Conservation (phyloP, 2,888 invertebrate species). For the Cantharis nigra region DNA sequence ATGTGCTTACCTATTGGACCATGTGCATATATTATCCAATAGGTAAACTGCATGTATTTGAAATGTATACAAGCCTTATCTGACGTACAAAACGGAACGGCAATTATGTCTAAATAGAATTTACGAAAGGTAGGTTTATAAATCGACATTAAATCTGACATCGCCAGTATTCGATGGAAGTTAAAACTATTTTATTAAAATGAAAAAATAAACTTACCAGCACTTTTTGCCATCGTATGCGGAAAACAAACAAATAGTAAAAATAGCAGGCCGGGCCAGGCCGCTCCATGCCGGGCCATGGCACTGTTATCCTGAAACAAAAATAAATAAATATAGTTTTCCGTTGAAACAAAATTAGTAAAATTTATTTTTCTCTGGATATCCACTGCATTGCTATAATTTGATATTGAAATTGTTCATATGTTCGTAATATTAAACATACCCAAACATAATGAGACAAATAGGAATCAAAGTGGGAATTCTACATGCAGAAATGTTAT, state of each 20-base stretch:
- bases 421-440: neutral
- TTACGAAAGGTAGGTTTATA: neutral
- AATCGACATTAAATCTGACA: neutral
- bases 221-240: conserved; percentile 51
- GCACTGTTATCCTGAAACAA: conserved; percentile 54
- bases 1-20: conserved; percentile 37
- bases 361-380: neutral
- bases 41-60: conserved; percentile 33
- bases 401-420: neutral
- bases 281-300: conserved; percentile 57
- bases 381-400: neutral
- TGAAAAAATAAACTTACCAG: conserved; percentile 45
- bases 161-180: neutral
- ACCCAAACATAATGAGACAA: neutral
- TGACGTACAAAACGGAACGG: neutral
- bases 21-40: conserved; percentile 38
- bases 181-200: neutral
- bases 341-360: neutral
- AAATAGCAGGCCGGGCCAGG: conserved; percentile 55
- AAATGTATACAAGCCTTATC: neutral
- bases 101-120: neutral
- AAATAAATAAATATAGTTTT: neutral
- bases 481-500: neutral
- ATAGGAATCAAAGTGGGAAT: neutral
- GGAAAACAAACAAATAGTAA: conserved; percentile 43